Base-by-base conservation (phyloP, 2,888 invertebrate species). In the Camptogramma bilineatum region DNA sequence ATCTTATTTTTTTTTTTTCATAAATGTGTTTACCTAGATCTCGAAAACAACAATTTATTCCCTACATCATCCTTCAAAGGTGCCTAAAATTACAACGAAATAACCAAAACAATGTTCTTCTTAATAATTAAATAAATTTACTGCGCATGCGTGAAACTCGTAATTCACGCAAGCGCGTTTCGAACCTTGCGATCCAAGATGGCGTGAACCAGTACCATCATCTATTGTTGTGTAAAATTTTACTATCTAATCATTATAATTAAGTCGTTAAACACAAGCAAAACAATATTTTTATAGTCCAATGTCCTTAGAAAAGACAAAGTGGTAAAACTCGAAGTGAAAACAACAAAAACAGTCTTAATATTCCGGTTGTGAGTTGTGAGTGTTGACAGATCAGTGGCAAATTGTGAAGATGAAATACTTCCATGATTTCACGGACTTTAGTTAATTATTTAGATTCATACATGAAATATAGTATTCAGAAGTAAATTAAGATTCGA, bases 351-450 rank as follows among this genome's bases (percentile, higher is more conserved):
- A 31, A 9, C 5, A 18, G 16, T 46, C 44, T 17, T 39, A 44
- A 56, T 13, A 8, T 18, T 28, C 48, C 46, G 65, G 57, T 65
- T 44, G 58, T 53, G 39, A 13, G 28, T 59, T 56, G 57, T 64
- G 55, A 67, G 69, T 83, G 84, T 83, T 83, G 83, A 85, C 81
- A 82, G 79, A 79, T 78, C 72, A 68, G 77, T 76, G 72, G 73
- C 66, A 77, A 76, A 77, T 69, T 71, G 73, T 74, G 74, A 74
- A 74, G 72, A 82, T 80, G 80, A 77, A 78, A 79, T 77, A 76
- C 73, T 74, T 47, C n/a, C 4, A 13, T 34, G 21, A 8, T 48
- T 60, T 17, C 16, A 56, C 31, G 48, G 42, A 9, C 52, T 55
- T 47, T n/a, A 18, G 24, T 55, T 34, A 17, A 52, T 56, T 44